A percentile compares a stretch with the other conserved stretches of the same genome.
Conservation (phyloP, 2,797 vertebrate species). For the Tokudaia muenninki region DNA sequence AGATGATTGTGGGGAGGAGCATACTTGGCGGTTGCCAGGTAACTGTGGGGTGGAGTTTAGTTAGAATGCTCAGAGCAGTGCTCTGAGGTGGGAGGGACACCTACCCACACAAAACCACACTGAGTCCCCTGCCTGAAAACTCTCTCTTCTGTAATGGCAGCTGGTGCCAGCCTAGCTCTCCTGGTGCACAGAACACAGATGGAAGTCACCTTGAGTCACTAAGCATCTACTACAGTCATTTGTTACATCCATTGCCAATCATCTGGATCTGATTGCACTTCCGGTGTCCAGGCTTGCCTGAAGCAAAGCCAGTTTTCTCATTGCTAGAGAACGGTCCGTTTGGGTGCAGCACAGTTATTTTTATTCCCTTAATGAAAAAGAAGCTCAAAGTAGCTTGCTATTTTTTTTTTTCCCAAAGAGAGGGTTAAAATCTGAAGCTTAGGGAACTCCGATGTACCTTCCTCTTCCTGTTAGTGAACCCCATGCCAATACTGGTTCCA, state of each 20-base stretch:
- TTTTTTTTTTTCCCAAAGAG: slow-evolving; percentile 10
- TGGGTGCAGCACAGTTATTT: background rate
- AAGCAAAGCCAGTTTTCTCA: background rate
- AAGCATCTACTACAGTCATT: background rate
- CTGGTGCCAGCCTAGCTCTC: background rate
- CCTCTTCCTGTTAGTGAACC: background rate
- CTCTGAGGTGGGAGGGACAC: background rate
- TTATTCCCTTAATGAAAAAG: background rate
- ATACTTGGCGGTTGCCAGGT: too few species aligned
- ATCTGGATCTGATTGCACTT: background rate
- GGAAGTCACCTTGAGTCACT: background rate
- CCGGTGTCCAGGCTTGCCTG: background rate
- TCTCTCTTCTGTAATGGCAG: background rate
- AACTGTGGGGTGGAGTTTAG: too few species aligned
- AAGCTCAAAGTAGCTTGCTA: background rate
- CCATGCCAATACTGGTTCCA: background rate
- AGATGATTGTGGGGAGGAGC: too few species aligned
- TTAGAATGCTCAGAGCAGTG: background rate
- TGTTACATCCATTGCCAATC: background rate
- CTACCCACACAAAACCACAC: background rate
- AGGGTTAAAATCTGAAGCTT: background rate
- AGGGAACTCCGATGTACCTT: background rate
- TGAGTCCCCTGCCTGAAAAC: background rate
- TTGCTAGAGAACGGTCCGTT: background rate
- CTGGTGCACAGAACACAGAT: background rate